phyloP scores from a whole-genome alignment of 2,113 vertebrate genomes.

The Mola mola region DNA sequence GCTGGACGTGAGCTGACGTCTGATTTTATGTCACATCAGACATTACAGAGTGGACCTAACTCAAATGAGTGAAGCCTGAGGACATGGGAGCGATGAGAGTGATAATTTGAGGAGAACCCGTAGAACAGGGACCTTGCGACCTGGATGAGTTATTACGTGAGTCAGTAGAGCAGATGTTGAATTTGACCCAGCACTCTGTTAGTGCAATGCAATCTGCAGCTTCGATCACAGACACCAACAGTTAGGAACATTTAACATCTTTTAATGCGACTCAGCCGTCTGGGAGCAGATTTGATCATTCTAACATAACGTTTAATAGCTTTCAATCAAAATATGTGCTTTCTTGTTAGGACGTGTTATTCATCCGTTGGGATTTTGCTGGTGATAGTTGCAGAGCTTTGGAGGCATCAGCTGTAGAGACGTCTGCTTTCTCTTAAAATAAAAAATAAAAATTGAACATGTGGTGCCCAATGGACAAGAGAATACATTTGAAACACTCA shows the following conservation, averaged over 20 bases:
- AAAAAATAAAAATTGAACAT: too few species aligned
- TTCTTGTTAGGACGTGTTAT: too few species aligned
- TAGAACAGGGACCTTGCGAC: neutral
- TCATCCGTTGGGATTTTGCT: too few species aligned
- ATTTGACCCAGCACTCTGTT: constrained; percentile 17
- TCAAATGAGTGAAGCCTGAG: neutral
- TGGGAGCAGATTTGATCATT: neutral
- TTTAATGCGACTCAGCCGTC: neutral
- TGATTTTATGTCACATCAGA: neutral
- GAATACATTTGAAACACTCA: too few species aligned
- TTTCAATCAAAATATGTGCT: too few species aligned
- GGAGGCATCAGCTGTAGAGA: too few species aligned
- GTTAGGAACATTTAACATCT: neutral
- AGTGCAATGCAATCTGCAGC: constrained; percentile 3
- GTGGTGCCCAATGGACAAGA: too few species aligned
- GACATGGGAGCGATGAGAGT: constrained; percentile 8
- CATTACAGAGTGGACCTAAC: neutral
- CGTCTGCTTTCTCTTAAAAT: too few species aligned
- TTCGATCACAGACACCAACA: constrained; percentile 10
- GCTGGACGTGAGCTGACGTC: neutral
- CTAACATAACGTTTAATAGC: neutral
- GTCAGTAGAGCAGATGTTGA: constrained; percentile 26
- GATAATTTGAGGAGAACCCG: constrained; percentile 4
- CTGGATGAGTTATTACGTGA: constrained; percentile 9
- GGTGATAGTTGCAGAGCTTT: too few species aligned